Conservation (phyloP, 2,113 vertebrate genomes). For the Ptilonorhynchus violaceus region DNA sequence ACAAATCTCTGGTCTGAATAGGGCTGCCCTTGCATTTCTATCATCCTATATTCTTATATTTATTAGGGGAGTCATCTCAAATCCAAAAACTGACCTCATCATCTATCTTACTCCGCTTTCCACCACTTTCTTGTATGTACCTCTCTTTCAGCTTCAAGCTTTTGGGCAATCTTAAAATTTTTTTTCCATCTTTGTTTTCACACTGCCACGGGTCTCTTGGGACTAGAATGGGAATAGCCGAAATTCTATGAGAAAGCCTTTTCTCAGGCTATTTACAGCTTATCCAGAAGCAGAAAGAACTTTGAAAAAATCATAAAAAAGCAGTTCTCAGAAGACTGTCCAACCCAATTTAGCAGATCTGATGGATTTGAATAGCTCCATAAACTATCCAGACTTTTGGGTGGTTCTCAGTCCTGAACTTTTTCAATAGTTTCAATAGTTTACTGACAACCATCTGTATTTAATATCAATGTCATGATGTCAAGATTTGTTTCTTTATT, state of each 20-base stretch:
- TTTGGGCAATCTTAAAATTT: not conserved
- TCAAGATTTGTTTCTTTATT: not conserved
- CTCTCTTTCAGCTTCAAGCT: not conserved
- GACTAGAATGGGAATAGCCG: not conserved
- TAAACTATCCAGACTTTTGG: not conserved
- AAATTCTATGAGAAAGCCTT: constrained; percentile 26
- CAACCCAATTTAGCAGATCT: not conserved
- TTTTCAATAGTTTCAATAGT: not conserved
- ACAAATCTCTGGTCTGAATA: not conserved
- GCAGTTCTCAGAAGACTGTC: not conserved
- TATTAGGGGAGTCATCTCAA: not conserved
- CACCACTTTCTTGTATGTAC: not conserved
- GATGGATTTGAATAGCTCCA: not conserved
- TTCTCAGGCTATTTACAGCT: constrained; percentile 45
- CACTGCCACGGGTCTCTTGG: not conserved
- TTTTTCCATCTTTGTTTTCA: constrained; percentile 30
- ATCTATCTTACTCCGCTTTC: not conserved
- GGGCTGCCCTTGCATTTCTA: not conserved
- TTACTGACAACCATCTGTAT: not conserved
- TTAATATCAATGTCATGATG: not conserved
- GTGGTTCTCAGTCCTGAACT: not conserved
- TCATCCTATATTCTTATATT: not conserved
- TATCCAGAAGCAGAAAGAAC: constrained; percentile 10
- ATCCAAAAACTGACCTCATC: not conserved
- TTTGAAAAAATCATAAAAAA: not conserved